Conservation (phyloP, 2,888 invertebrate genomes). For the Frankliniella intonsa region DNA sequence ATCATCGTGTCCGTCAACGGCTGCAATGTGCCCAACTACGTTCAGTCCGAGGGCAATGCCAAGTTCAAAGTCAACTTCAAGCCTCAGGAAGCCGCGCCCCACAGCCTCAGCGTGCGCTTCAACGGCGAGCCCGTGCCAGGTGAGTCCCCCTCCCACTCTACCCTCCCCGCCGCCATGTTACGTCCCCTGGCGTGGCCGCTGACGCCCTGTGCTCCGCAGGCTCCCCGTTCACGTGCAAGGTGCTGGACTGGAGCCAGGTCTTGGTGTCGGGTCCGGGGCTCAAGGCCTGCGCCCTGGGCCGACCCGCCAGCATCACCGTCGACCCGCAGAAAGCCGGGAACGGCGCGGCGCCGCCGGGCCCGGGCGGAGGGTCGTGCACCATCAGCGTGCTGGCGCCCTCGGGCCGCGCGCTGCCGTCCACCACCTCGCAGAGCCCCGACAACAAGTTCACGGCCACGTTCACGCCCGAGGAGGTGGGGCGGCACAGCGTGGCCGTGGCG, state of each 20-base stretch:
- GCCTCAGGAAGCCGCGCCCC: conserved; percentile 87
- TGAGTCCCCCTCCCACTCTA: conserved; percentile 39
- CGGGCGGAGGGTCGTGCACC: conserved; percentile 44
- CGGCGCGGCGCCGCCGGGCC: conserved; percentile 37
- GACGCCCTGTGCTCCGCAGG: conserved; percentile 51
- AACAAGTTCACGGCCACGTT: conserved; percentile 74
- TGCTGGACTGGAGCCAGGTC: conserved; percentile 63
- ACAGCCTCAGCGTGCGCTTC: conserved; percentile 83
- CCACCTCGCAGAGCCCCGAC: conserved; percentile 54
- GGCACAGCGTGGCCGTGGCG: conserved; percentile 77
- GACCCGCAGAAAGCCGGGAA: conserved; percentile 49
- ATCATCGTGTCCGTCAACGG: conserved; percentile 96
- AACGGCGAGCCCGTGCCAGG: conserved; percentile 64
- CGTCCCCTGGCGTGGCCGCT: neutral
- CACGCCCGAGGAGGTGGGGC: conserved; percentile 76
- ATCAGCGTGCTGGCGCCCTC: conserved; percentile 40
- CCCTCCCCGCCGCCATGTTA: neutral
- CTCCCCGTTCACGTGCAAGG: conserved; percentile 90
- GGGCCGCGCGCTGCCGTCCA: conserved; percentile 60
- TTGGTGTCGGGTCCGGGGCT: conserved; percentile 63
- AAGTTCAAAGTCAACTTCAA: conserved; percentile 93
- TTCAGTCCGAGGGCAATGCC: conserved; percentile 95
- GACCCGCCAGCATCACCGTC: conserved; percentile 56
- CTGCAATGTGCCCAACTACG: conserved; percentile 96
- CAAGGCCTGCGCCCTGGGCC: conserved; percentile 64